Evolutionary conservation across 2,113 vertebrate species (phyloP).

Genomic region (Engraulis encrasicolus): DNA sequence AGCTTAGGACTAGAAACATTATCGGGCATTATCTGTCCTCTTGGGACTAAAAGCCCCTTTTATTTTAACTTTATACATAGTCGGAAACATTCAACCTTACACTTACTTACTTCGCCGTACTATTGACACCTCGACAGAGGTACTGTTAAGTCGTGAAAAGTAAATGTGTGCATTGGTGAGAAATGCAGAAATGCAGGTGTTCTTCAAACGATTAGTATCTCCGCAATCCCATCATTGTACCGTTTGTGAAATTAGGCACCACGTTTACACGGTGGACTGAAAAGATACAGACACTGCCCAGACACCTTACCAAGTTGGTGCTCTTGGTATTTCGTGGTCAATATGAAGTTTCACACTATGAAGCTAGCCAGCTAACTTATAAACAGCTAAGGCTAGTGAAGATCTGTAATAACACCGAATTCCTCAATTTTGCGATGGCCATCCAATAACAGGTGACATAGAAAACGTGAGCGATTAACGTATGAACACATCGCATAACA

Average conservation of each 20-base stretch:
- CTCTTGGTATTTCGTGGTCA: background rate
- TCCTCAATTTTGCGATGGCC: background rate
- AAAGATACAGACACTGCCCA: background rate
- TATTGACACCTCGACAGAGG: background rate
- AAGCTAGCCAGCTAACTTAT: background rate
- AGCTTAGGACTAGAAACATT: background rate
- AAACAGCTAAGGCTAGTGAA: slow-evolving; percentile 2
- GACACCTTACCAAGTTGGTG: background rate
- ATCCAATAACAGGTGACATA: background rate
- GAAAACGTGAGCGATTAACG: background rate
- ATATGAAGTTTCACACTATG: background rate
- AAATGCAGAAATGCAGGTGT: background rate
- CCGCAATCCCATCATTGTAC: background rate
- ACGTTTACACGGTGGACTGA: background rate
- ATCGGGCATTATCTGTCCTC: background rate
- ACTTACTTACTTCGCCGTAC: background rate
- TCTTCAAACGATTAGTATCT: background rate
- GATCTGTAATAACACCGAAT: background rate
- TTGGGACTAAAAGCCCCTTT: background rate
- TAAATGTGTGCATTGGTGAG: background rate
- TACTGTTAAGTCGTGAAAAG: background rate
- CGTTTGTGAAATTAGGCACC: background rate
- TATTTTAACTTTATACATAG: background rate
- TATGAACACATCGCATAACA: background rate
- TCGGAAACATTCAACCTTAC: background rate